Evolutionary conservation across 2,113 vertebrate genomes (phyloP).

Genomic region (Channa argus): DNA sequence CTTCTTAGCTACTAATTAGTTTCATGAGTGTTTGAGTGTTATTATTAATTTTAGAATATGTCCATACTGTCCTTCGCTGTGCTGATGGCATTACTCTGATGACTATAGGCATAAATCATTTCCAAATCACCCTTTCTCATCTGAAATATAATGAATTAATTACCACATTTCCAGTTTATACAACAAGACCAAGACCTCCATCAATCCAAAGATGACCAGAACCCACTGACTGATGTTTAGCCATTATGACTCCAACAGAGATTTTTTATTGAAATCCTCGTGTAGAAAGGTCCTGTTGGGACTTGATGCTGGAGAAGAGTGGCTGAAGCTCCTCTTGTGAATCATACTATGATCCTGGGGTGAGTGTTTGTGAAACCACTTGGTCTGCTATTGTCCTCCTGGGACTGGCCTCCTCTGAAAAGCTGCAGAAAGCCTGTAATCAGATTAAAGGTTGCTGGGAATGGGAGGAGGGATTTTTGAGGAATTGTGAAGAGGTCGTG

Average conservation of each 20-base stretch:
- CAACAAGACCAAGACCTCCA: too few relatives aligned
- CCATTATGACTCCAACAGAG: slow-evolving; percentile 14
- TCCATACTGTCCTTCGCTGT: too few relatives aligned
- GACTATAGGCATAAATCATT: too few relatives aligned
- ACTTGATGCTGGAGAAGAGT: slow-evolving; percentile 58
- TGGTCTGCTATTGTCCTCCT: slow-evolving; percentile 83
- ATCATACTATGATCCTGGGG: slow-evolving; percentile 77
- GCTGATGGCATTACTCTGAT: too few relatives aligned
- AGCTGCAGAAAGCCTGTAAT: slow-evolving; percentile 94
- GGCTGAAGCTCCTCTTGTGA: slow-evolving; percentile 78
- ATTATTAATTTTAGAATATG: too few relatives aligned
- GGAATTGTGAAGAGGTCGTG: slow-evolving; percentile 72
- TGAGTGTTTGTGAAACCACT: slow-evolving; percentile 84
- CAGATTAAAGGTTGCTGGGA: slow-evolving; percentile 94
- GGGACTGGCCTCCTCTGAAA: slow-evolving; percentile 82
- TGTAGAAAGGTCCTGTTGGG: slow-evolving; percentile 42
- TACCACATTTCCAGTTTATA: too few relatives aligned
- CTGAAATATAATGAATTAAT: too few relatives aligned
- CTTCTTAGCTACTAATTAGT: not conserved
- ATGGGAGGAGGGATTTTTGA: slow-evolving; percentile 77
- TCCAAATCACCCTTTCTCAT: too few relatives aligned
- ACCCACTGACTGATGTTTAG: slow-evolving; percentile 6
- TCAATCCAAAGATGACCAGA: too few relatives aligned
- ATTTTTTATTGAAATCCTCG: slow-evolving; percentile 70
- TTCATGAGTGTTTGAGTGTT: not conserved